Base-by-base conservation (phyloP, 2,113 vertebrate genomes). In the Forbesichthys agassizii region DNA sequence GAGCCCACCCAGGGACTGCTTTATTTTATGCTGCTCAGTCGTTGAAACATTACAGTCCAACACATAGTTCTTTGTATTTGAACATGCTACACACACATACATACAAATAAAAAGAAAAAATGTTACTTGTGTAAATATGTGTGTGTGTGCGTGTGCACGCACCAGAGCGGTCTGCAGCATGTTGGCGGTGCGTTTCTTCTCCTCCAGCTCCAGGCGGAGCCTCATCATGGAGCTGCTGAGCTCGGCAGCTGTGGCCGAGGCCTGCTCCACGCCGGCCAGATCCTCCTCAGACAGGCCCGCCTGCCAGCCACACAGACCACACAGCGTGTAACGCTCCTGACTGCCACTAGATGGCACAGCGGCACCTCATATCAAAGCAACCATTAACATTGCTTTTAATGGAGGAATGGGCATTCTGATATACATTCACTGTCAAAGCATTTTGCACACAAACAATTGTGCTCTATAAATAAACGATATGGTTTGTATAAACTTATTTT, bases 81-180 rank as follows among this genome's bases (percentile, higher is more conserved):
- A 27, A 3, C 27, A 27, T 27, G 27, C 2, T 0, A 49, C 48
- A 10, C 9, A 51, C 11, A 51, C 11, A 42, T 51, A 11, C 11
- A 51, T 12, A 12, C 9, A 51, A 5, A 12, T 12, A 51, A 10
- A 3, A 10, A 51, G 0, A 51, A 51, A 51, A 52, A 9, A 52
- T 52, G 0, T 52, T 61, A 4, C 18, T 33, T 10, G 18, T 12
- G 36, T 7, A 14, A 7, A 3, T 56, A 10, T 4, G 59, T 62
- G 1, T 49, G 56, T 33, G 18, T 11, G 56, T 56, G 6, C 16
- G 69, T 53, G 61, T 42, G 3, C 53, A 13, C 61, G 71, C 84
- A 98, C 97, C 95, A 98, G 90, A 0, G 96, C 95, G 0, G 90
- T 91, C 91, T 97, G 98, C 77, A 99, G 92, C 87, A 97, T 92